Evolutionary conservation across 2,113 vertebrate genomes (phyloP), one percentile per base, ranked within the genome.

Genomic region (Dicaeum eximium): DNA sequence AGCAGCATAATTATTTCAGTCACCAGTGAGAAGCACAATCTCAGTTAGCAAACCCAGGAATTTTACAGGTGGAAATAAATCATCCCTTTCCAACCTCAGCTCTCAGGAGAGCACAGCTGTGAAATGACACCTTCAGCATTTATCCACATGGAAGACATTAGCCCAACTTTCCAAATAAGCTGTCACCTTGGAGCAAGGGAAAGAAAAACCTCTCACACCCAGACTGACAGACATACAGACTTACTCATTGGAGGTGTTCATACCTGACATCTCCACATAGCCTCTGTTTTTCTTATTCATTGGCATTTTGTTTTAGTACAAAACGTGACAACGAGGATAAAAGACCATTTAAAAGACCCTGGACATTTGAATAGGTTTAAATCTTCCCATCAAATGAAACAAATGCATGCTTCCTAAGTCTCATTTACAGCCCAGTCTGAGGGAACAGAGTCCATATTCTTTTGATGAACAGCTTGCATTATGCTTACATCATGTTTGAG

Each of bases 41-140:
- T 80, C 72, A 51, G 66, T 60, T 33, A 83, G 61, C 47, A 84
- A 60, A 61, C 28, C 48, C 50, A 77, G 79, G 67, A 85, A 82
- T 82, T 89, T 95, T 70, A 64, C 58, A 86, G 54, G 62, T 91
- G 74, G 51, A 94, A 93, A 94, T 91, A 85, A 75, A 78, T 74
- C 37, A 75, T 33, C 53, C 51, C 56, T 71, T 86, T 75, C 75
- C 5, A 6, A 75, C 42, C 65, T 75, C 66, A 90, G 48, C 24
- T 92, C 84, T 82, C 56, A 1, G 69, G 93, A 75, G 91, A 91
- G 37, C 78, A 80, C 93, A 96, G 78, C 78, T 96, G 95, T 61
- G 78, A 93, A 91, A 86, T 69, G 77, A 73, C 75, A 81, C 35
- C 56, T 79, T 86, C 80, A 78, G 91, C 64, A 84, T 45, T 85